Evolutionary conservation across 1,140 invertebrate species (phyloP), one percentile per base, ranked within the genome.

Genomic region (Lucilia sericata): DNA sequence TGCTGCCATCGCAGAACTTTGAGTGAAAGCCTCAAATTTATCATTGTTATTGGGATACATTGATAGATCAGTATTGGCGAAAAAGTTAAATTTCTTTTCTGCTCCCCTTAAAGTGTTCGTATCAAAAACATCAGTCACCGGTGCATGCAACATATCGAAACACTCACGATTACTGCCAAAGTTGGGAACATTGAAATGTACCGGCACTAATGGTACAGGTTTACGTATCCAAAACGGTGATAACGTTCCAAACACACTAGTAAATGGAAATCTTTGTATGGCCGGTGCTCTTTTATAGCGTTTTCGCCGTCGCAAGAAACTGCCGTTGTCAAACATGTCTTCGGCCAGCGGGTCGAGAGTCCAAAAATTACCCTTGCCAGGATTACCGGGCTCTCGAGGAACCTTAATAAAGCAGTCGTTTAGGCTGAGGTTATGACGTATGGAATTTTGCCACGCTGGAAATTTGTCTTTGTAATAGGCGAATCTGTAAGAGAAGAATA

Each of bases 351-450:
- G 99, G 92, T 99, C 98, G 75, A 99, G 91, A 0, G 98, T 98
- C 99, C 99, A 99, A 91, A 99, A 99, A 89, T 99, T 99, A 0
- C 99, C 99, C 88, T 99, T 99, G 0, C 98, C 98, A 0, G 99
- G 99, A 90, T 99, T 99, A 0, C 98, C 98, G 0, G 98, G 98
- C 91, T 99, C 98, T 5, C 99, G 92, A 0, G 99, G 98, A 74
- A 99, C 98, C 92, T 99, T 99, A 21, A 99, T 96, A 91, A 99
- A 99, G 89, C 99, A 99, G 91, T 99, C 99, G 92, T 99, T 99
- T 60, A 99, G 92, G 13, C 96, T 98, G 14, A 99, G 92, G 91
- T 99, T 99, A 92, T 99, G 98, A 75, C 98, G 93, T 86, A 99
- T 99, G 1, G 96, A 98, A 91, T 99, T 99, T 91, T 98, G 97